Conservation (phyloP, 2,888 invertebrate genomes). For the Lasioglossum malachurum region DNA sequence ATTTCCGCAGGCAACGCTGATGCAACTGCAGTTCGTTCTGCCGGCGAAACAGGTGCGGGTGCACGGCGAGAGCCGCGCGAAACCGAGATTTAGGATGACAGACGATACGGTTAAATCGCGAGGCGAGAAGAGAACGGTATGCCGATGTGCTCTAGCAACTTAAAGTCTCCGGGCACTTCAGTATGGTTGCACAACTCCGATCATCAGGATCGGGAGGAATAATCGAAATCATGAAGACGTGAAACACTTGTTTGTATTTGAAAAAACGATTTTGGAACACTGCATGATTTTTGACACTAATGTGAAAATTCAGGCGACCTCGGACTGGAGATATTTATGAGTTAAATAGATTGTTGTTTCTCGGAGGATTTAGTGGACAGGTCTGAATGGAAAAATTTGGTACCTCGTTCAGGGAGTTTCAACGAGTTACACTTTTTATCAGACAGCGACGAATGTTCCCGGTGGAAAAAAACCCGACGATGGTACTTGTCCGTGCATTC, state of each 20-base stretch:
- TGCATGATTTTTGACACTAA: neutral
- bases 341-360: neutral
- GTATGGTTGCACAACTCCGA: neutral
- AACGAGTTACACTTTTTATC: neutral
- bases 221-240: neutral
- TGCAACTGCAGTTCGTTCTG: constrained; percentile 58
- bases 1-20: constrained; percentile 66
- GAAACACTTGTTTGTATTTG: neutral
- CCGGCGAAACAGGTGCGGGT: constrained; percentile 62
- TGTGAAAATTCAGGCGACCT: neutral
- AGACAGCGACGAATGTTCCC: neutral
- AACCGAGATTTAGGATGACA: constrained; percentile 44
- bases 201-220: neutral
- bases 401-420: neutral
- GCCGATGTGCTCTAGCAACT: neutral
- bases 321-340: neutral
- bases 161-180: neutral
- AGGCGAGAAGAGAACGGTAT: neutral
- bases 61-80: constrained; percentile 31
- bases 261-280: neutral
- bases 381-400: neutral
- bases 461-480: neutral
- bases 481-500: constrained; percentile 13
- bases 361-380: neutral
- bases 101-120: neutral